Evolutionary conservation across 2,888 invertebrate genomes (phyloP).

Genomic region (Bursaphelenchus okinawaensis): DNA sequence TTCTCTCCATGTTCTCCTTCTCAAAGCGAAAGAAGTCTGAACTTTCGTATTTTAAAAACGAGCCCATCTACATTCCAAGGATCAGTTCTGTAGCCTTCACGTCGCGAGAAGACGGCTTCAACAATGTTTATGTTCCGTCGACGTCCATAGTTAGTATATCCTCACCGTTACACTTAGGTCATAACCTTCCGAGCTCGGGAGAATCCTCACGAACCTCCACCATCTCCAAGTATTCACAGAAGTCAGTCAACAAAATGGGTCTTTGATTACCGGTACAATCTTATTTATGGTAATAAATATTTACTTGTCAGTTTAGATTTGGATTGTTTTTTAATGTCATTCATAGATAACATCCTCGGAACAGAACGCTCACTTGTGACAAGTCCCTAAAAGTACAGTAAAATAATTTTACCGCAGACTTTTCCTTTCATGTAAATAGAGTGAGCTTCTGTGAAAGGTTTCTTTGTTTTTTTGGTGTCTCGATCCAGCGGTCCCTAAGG

Average conservation of each 20-base stretch:
- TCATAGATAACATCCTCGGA: too few relatives aligned
- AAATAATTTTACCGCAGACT: too few relatives aligned
- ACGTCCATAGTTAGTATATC: not conserved
- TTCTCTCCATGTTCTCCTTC: conserved; percentile 57
- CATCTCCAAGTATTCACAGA: not conserved
- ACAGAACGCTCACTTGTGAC: too few relatives aligned
- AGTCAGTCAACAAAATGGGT: not conserved
- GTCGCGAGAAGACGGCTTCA: not conserved
- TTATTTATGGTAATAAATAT: not conserved
- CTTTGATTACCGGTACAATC: not conserved
- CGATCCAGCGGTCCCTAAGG: not conserved
- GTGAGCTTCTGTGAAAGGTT: too few relatives aligned
- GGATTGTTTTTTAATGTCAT: not conserved
- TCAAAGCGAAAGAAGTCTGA: not conserved
- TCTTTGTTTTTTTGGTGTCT: not conserved
- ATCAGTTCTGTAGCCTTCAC: not conserved
- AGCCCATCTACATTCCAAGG: not conserved
- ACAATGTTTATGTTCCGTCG: not conserved
- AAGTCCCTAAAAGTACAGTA: too few relatives aligned
- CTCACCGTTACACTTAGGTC: not conserved
- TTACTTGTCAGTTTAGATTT: not conserved
- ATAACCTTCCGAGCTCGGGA: not conserved
- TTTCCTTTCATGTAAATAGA: too few relatives aligned
- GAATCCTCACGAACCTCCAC: not conserved
- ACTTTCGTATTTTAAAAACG: not conserved